Conservation (phyloP, 2,113 vertebrate species). For the Rhagologus leucostigma region DNA sequence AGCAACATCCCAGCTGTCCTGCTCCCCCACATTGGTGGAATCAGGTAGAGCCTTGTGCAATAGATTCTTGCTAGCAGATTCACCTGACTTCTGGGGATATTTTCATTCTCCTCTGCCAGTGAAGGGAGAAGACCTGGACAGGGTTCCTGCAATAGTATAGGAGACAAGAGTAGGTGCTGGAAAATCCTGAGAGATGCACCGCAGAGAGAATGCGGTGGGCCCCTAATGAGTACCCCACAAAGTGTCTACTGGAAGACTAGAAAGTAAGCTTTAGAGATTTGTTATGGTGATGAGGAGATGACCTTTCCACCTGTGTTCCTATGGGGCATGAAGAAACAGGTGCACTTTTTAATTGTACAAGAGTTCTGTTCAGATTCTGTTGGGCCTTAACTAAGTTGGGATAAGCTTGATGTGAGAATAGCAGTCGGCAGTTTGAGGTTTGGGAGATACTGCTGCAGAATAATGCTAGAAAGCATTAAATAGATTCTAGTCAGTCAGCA, state of each 20-base stretch:
- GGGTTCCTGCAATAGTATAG: background rate
- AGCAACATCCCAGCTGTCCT: background rate
- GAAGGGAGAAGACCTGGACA: background rate
- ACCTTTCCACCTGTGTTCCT: background rate
- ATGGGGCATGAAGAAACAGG: background rate
- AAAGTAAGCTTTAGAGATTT: background rate
- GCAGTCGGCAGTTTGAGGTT: background rate
- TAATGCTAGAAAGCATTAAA: background rate
- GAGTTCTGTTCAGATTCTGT: background rate
- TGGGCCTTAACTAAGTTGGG: background rate
- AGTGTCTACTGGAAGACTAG: background rate
- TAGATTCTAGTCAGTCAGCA: background rate
- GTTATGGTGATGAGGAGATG: background rate
- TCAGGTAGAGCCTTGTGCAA: background rate
- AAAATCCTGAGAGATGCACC: background rate
- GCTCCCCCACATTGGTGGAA: too few species aligned
- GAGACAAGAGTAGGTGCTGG: background rate
- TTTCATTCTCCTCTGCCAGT: background rate
- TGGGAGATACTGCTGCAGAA: background rate
- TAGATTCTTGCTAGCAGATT: background rate
- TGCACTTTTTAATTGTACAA: background rate
- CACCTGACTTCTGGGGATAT: background rate
- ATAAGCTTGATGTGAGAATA: background rate
- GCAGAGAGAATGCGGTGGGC: background rate
- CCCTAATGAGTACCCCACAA: fast-evolving